These are phyloP conservation scores for Acanthoscelides obtectus DNA, from an alignment of 2,888 invertebrate species.

Conservation along the genomic window DNA sequence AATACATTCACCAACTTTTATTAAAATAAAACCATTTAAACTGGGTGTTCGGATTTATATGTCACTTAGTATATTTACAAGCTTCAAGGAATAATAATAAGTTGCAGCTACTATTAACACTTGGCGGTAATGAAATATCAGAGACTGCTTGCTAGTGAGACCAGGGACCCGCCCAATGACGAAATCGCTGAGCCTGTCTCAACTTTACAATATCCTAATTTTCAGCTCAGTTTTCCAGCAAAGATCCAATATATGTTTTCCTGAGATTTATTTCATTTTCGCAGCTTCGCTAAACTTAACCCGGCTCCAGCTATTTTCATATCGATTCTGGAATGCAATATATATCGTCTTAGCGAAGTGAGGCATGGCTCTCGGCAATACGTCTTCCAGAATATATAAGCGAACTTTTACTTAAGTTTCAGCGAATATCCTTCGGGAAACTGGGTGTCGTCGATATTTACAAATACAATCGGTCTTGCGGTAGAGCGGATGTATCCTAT, in stretches of 20 bases:
- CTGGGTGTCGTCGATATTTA: neutral
- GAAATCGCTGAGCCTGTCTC: too few species aligned
- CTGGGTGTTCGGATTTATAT: too few species aligned
- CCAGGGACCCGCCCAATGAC: too few species aligned
- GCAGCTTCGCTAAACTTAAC: neutral
- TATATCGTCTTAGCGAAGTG: neutral
- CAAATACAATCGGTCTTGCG: neutral
- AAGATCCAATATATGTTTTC: neutral
- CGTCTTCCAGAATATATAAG: neutral
- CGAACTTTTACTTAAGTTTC: neutral
- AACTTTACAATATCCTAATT: too few species aligned
- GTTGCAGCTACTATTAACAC: too few species aligned
- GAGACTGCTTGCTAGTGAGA: too few species aligned
- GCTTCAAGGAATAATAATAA: too few species aligned
- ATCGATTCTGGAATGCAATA: neutral
- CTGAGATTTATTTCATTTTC: neutral
- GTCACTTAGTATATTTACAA: too few species aligned
- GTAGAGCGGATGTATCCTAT: neutral
- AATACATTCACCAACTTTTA: too few species aligned
- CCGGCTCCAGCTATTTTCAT: neutral
- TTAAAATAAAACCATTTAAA: too few species aligned
- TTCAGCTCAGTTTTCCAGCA: neutral
- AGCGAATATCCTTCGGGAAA: neutral
- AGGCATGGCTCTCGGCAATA: neutral
- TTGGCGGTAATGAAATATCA: too few species aligned